Base-by-base conservation (phyloP, 2,888 invertebrate species). In the Punctoribates punctum region DNA sequence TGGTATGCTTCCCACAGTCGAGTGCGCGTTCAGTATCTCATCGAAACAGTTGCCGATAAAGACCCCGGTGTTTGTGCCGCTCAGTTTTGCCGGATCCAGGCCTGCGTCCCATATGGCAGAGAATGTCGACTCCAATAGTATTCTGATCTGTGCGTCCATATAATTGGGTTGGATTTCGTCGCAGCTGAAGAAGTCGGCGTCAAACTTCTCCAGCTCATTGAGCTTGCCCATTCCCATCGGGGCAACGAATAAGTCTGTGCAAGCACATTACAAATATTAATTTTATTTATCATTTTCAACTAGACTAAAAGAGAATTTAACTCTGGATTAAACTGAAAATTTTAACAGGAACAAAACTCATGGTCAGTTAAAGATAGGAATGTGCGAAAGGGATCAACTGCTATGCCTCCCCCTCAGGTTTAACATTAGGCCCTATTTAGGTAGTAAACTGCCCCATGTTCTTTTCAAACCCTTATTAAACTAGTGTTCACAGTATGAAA, bases 61-160 rank as follows among this genome's bases (percentile, higher is more conserved):
- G 9, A 86, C 86, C 75, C 86, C 86, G 6, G 86, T 86, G 76
- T 82, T 83, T 15, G 83, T 82, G 25, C 86, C 86, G 73, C 84
- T 81, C 9, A 85, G 77, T 23, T 80, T 80, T 48, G 81, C 79
- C n/a, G 29, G 83, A 80, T 60, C 86, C 86, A 85, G 17, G 80
- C 90, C 91, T 73, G 95, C 91, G 86, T 97, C 96, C 78, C 96
- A 87, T 79, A 95, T 89, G 57, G 92, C 90, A 85, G 96, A 96
- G 84, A 94, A 90, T 17, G 94, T 93, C 54, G 91, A 84, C 86
- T 96, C 98, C 74, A 97, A 87, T 80, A 97, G 85, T 84, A 95
- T 88, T 79, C 96, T 88, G 80, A 97, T 86, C 84, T 94, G 92
- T 9, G 95, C 94, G 84, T 96, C 94, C 91, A 96, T 93, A 75